Evolutionary conservation across 1,140 invertebrate species (phyloP).

Genomic region (Camponotus pennsylvanicus): DNA sequence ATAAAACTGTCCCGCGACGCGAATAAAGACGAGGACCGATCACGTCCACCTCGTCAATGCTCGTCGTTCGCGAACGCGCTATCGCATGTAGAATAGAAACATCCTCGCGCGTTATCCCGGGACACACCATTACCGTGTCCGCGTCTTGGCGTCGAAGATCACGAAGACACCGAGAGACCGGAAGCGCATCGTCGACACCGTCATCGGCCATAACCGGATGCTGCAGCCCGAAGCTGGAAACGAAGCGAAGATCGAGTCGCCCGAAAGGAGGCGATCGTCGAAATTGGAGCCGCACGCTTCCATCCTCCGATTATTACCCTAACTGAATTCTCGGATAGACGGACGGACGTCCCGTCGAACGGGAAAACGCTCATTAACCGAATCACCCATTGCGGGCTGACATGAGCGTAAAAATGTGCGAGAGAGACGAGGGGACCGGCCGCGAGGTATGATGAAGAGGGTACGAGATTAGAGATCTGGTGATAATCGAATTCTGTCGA

Average conservation of each 20-base stretch:
- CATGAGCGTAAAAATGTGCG: constrained; percentile 45
- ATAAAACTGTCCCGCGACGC: constrained; percentile 7
- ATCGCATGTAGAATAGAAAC: constrained; percentile 68
- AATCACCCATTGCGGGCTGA: constrained; percentile 20
- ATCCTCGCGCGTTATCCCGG: neutral
- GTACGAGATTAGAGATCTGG: neutral
- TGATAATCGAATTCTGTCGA: neutral
- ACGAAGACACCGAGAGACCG: neutral
- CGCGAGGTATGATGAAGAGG: constrained; percentile 18
- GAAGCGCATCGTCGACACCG: neutral
- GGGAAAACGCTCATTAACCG: constrained; percentile 17
- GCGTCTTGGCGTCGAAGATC: constrained; percentile 24
- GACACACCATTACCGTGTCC: neutral
- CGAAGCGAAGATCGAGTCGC: constrained; percentile 27
- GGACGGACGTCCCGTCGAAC: constrained; percentile 2
- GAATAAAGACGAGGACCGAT: neutral
- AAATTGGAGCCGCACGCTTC: constrained; percentile 45
- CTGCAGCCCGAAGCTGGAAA: constrained; percentile 33
- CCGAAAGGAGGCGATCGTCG: constrained; percentile 63
- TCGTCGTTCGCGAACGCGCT: constrained; percentile 37
- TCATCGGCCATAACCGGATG: constrained; percentile 36
- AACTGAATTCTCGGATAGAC: constrained; percentile 17
- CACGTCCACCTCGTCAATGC: constrained; percentile 67
- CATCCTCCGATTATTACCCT: constrained; percentile 5
- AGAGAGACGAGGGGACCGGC: constrained; percentile 12